Percentiles rank a stretch among this genome's conserved stretches.
Evolutionary conservation across 2,888 invertebrate species (phyloP).

Genomic region (Aromia moschata): DNA sequence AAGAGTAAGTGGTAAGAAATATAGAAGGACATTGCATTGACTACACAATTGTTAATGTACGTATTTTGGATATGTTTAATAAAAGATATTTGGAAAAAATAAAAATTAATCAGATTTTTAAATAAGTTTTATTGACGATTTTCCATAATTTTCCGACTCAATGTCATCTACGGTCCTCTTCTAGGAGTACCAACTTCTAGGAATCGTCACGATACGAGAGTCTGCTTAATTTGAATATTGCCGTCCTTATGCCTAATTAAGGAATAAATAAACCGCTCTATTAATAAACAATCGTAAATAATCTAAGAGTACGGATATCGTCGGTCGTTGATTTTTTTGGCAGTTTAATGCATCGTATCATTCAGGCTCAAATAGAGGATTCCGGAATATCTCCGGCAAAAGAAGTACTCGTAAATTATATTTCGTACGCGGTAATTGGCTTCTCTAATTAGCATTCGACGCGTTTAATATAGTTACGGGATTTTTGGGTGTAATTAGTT

Average conservation of each 20-base stretch:
- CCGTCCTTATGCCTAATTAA: slow-evolving; percentile 17
- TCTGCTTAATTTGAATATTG: slow-evolving; percentile 20
- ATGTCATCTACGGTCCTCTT: no score
- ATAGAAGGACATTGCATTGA: no score
- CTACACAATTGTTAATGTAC: no score
- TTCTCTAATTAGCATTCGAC: slow-evolving; percentile 26
- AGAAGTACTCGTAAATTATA: slow-evolving; percentile 27
- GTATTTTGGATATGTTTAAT: no score
- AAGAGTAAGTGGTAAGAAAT: no score
- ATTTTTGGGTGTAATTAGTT: slow-evolving; percentile 26
- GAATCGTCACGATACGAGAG: slow-evolving; percentile 1
- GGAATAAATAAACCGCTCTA: slow-evolving; percentile 13
- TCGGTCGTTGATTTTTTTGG: neutral
- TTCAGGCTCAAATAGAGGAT: neutral
- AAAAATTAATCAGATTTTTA: no score
- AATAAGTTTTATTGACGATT: no score
- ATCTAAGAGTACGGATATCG: neutral
- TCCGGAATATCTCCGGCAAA: slow-evolving; percentile 9
- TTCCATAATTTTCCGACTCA: no score
- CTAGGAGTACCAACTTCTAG: no score
- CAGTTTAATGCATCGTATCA: slow-evolving; percentile 1
- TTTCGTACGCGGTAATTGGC: slow-evolving; percentile 23
- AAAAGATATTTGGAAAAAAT: no score
- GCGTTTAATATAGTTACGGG: slow-evolving; percentile 23
- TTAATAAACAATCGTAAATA: slow-evolving; percentile 12